A percentile compares a stretch with the other conserved stretches of the same genome.
Evolutionary conservation across 2,888 invertebrate species (phyloP).

Genomic region (Epicampocera succincta): DNA sequence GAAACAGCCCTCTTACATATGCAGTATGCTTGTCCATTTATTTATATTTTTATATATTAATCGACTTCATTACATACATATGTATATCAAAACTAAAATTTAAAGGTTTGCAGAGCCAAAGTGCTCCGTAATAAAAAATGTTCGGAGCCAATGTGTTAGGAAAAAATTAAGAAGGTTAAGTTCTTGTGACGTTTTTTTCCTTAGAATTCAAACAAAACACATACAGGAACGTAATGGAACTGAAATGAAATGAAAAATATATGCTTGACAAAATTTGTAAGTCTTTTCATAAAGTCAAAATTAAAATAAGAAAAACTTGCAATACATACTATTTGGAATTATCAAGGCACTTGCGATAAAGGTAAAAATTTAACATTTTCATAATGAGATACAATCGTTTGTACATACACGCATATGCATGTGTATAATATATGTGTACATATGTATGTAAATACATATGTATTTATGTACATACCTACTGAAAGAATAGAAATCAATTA

Average conservation of each 20-base stretch:
- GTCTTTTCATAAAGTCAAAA: slow-evolving; percentile 1
- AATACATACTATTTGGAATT: neutral
- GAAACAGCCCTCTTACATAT: no score
- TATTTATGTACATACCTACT: neutral
- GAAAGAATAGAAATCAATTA: no score
- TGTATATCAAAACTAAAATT: no score
- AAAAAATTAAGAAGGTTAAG: slow-evolving; percentile 11
- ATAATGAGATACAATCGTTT: neutral
- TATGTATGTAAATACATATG: neutral
- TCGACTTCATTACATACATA: no score
- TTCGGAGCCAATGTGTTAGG: slow-evolving; percentile 31
- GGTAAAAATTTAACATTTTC: neutral
- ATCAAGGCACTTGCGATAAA: neutral
- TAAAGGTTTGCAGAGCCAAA: no score
- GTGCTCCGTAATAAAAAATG: neutral
- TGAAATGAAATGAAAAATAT: slow-evolving; percentile 14
- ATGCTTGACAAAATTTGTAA: slow-evolving; percentile 18
- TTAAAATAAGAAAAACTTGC: neutral
- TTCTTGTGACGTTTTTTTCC: neutral
- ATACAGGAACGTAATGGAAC: slow-evolving; percentile 56
- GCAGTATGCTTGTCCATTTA: no score
- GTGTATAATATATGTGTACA: neutral
- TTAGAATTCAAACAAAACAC: slow-evolving; percentile 4
- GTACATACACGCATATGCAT: neutral
- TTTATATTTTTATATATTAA: no score